Base-by-base conservation (phyloP, 2,797 vertebrate genomes). In the Myotis pilosus region DNA sequence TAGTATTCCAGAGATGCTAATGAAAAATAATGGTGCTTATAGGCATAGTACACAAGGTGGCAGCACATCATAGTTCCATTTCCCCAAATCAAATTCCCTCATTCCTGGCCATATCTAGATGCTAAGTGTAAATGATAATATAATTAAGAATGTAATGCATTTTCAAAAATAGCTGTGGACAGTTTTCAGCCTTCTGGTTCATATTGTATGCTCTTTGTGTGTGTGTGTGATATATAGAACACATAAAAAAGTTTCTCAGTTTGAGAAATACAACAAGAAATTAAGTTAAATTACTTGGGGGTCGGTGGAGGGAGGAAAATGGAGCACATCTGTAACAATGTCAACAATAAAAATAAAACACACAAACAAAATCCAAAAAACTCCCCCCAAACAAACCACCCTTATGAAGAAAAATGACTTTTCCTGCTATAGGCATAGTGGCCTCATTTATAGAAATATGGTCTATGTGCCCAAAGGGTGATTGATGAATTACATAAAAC, bases 21-120 rank as follows among this genome's bases (percentile, higher is more conserved):
- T 19, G 49, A 23, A 49, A 94, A 91, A 36, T 23, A 12, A 23
- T 30, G 22, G 85, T 69, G 30, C 22, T 87, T 91, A 88, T 38
- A 93, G 19, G 8, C n/a, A 19, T 3, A 1, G 72, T 11, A 51
- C 97, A 96, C 95, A 55, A 97, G 97, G 79, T 92, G 97, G 97
- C 97, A 95, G 96, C 85, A 97, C 74, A 60, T 44, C 5, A 80
- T 30, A 85, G 55, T 41, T 95, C 82, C 82, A 93, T 68, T 71
- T 86, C 71, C 71, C 19, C 68, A 62, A 55, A 68, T 62, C 53
- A 30, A 0, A 20, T 36, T 62, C 41, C 30, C n/a, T 69, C 5
- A 1, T 20, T 49, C n/a, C 15, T 30, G 9, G 49, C 17, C 3
- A 0, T 47, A 30, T 28, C 51, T 64, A 72, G 30, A 64, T 33